Conservation (phyloP, 2,888 invertebrate species). For the Andrena bicolor region DNA sequence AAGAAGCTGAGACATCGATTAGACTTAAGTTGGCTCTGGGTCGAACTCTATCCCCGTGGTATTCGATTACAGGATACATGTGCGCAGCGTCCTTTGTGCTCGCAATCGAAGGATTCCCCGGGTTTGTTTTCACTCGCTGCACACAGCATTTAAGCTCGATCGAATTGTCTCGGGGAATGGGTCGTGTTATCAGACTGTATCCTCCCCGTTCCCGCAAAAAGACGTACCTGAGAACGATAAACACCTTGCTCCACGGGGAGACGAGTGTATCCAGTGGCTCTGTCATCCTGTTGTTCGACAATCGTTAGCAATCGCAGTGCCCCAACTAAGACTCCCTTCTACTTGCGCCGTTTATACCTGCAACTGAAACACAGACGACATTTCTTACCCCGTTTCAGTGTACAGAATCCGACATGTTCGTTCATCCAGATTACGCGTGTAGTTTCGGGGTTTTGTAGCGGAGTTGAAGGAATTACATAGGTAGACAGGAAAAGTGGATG, state of each 20-base stretch:
- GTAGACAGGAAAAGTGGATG: background rate
- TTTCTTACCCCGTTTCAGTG: no score
- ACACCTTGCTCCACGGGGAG: conserved; percentile 1
- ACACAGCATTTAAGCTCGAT: conserved; percentile 46
- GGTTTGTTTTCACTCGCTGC: conserved; percentile 48
- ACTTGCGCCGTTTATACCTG: background rate
- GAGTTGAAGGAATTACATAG: background rate
- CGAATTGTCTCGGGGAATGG: conserved; percentile 32
- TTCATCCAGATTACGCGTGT: no score
- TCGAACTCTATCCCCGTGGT: conserved; percentile 2
- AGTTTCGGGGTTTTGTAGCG: background rate
- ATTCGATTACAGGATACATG: conserved; percentile 40
- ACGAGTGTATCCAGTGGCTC: background rate
- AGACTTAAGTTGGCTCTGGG: conserved; percentile 13
- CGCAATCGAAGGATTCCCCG: conserved; percentile 13
- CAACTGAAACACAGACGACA: no score
- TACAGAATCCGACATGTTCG: no score
- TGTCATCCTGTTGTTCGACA: conserved; percentile 4
- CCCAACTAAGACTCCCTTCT: background rate
- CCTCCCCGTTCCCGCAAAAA: conserved; percentile 24
- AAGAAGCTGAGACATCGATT: conserved; percentile 16
- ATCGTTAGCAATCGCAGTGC: conserved; percentile 8
- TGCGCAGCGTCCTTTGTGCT: conserved; percentile 26
- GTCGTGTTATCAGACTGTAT: conserved; percentile 38
- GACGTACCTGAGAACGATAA: conserved; percentile 31